Base-by-base conservation (phyloP, 2,888 invertebrate genomes). In the Leptura quadrifasciata region DNA sequence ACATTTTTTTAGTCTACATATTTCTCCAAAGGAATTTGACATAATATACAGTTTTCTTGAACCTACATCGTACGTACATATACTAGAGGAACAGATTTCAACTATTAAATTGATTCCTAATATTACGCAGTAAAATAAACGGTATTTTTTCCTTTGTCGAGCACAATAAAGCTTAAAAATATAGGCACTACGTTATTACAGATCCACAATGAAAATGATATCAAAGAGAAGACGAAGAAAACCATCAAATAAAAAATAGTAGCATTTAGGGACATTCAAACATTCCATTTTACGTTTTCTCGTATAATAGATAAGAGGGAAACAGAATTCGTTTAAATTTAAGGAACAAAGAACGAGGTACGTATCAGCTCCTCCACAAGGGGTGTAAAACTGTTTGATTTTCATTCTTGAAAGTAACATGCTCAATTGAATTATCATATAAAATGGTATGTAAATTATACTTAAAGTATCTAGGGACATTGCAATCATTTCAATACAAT, bases 231-330 rank as follows among this genome's bases (percentile, higher is more conserved):
- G 10, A 27, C 35, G 24, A 35, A 68, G 68, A 68, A 31, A 57
- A 57, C 24, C 54, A 57, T 68, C 55, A 68, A 68, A 68, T 68
- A 68, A 68, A 57, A 68, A 68, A 68, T 68, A 31, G 68, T 68
- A 57, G 68, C 68, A 57, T 68, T 68, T 68, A 57, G 68, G 54
- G 68, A 57, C 55, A 52, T 57, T 68, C 68, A 55, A 57, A 57
- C 68, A 55, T 31, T 68, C 60, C 60, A 31, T 61, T 61, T 61
- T 61, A 61, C 60, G 60, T 61, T 27, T 27, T 61, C 60, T 17
- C 17, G 60, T 31, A 31, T 31, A 61, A 61, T 61, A 61, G 60
- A 61, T 61, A 61, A 61, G 47, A 47, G 47, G 47, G 60, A 31
- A 31, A 31, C 60, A n/a, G 31, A 61, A 61, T 61, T 61, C 31